Evolutionary conservation across 2,797 vertebrate species (phyloP).

Genomic region (Gadopsis bispinosus): DNA sequence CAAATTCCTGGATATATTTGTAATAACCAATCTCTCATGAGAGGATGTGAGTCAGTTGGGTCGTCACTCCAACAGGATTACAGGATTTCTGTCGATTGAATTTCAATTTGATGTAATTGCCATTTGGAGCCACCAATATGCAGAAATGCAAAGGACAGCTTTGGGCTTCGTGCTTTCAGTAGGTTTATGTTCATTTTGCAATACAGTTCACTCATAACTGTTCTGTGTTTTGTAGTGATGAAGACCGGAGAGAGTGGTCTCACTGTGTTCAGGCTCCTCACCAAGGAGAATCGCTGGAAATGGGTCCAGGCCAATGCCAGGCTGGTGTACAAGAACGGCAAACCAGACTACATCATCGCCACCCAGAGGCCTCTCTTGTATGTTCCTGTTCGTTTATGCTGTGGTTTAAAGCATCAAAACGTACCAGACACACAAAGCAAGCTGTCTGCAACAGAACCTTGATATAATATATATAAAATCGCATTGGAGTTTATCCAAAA

Average conservation of each 20-base stretch:
- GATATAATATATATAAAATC: background rate
- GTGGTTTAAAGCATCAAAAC: background rate
- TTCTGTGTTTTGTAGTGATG: constrained; percentile 80
- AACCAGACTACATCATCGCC: constrained; percentile 88
- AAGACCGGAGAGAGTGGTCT: constrained; percentile 87
- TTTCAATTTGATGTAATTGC: background rate
- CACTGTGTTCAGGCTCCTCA: constrained; percentile 88
- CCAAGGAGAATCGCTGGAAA: constrained; percentile 87
- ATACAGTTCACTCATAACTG: background rate
- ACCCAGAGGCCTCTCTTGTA: constrained; percentile 87
- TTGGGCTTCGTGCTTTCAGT: background rate
- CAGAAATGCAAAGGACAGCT: background rate
- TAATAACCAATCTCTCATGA: background rate
- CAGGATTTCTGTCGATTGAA: background rate
- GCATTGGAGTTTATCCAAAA: background rate
- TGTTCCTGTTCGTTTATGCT: constrained; percentile 51
- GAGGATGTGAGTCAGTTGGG: background rate
- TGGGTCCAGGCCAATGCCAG: constrained; percentile 89
- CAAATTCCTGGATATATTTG: background rate
- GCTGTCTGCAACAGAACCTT: background rate
- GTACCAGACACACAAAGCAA: background rate
- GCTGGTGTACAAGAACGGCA: constrained; percentile 87
- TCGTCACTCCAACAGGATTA: background rate
- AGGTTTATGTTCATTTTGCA: background rate
- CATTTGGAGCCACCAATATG: background rate